Evolutionary conservation across 2,888 invertebrate genomes (phyloP).

Genomic region (Hypomecis atomaria): DNA sequence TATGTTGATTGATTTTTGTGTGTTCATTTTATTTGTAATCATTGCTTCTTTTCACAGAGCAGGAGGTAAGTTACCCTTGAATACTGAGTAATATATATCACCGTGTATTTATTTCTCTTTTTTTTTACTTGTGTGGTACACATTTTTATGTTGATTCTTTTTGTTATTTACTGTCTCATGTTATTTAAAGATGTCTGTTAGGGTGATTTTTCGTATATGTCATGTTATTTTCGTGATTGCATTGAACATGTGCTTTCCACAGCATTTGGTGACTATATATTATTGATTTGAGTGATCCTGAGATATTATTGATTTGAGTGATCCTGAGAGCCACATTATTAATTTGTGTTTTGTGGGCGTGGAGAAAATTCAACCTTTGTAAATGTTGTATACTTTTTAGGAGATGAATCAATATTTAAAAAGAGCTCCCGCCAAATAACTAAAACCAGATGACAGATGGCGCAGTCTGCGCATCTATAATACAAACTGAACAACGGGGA

Average conservation of each 20-base stretch:
- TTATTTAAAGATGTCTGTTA: constrained; percentile 16
- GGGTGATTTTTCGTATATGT: constrained; percentile 13
- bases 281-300: background rate
- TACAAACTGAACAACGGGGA: too few species aligned
- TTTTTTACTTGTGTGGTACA: constrained; percentile 3
- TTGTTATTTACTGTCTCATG: constrained; percentile 9
- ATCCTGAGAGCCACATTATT: background rate
- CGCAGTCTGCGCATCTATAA: too few species aligned
- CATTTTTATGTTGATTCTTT: constrained; percentile 11
- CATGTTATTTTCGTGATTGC: constrained; percentile 18
- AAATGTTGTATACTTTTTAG: background rate
- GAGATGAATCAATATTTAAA: background rate
- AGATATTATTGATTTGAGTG: background rate
- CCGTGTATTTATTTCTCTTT: constrained; percentile 11
- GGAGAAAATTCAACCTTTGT: constrained; percentile 24
- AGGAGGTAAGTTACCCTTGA: constrained; percentile 77
- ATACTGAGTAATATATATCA: constrained; percentile 20
- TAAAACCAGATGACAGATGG: too few species aligned
- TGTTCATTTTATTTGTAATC: constrained; percentile 83
- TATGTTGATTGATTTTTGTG: constrained; percentile 80
- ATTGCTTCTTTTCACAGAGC: constrained; percentile 79
- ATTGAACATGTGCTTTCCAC: constrained; percentile 35
- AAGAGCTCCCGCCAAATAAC: too few species aligned
- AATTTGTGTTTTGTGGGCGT: constrained; percentile 18
- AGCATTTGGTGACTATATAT: constrained; percentile 21